Evolutionary conservation across 2,113 vertebrate species (phyloP).

Genomic region (Pantherophis guttatus): DNA sequence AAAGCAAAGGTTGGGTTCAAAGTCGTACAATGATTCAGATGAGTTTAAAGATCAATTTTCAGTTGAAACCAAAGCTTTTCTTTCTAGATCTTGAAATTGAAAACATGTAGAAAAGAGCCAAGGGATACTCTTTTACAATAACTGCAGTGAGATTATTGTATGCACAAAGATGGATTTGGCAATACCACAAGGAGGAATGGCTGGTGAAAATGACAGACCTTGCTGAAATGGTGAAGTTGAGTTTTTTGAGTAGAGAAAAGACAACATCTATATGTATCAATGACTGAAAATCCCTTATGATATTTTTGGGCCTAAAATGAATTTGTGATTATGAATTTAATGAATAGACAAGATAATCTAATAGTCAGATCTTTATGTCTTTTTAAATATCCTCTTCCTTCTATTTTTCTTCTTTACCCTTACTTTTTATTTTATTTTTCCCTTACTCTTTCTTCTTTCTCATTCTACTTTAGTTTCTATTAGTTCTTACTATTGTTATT

Average conservation of each 20-base stretch:
- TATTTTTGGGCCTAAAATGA: not conserved
- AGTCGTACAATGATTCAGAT: not conserved
- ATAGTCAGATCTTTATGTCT: not conserved
- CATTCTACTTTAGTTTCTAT: too few relatives aligned
- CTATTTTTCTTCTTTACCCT: too few relatives aligned
- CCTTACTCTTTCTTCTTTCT: too few relatives aligned
- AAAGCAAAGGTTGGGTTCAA: not conserved
- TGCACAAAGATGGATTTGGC: not conserved
- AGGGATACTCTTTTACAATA: not conserved
- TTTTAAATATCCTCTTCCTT: not conserved
- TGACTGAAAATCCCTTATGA: not conserved
- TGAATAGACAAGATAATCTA: not conserved
- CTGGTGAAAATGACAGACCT: not conserved
- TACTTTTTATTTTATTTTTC: too few relatives aligned
- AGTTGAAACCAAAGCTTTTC: not conserved
- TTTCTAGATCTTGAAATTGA: not conserved
- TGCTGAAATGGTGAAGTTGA: not conserved
- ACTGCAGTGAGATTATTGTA: not conserved
- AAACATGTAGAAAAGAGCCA: not conserved
- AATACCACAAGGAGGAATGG: not conserved
- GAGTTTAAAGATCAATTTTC: not conserved
- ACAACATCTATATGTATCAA: not conserved
- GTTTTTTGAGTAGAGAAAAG: not conserved
- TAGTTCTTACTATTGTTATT: too few relatives aligned
- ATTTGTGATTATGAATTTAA: not conserved